Base-by-base conservation (phyloP, 2,113 vertebrate genomes). In the Labeo rohita region DNA sequence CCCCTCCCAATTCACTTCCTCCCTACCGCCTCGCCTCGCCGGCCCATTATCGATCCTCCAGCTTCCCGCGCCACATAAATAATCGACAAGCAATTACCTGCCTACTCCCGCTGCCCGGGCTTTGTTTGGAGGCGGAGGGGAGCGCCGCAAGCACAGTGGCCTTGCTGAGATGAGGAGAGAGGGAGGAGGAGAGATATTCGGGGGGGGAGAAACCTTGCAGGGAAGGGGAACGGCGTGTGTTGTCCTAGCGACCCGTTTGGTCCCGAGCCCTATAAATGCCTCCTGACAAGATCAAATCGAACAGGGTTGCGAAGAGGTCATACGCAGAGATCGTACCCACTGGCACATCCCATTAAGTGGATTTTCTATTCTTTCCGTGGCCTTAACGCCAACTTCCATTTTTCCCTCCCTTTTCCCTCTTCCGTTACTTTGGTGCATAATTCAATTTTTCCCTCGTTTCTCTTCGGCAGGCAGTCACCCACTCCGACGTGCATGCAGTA, bases 51-150 rank as follows among this genome's bases (percentile, higher is more conserved):
- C 94, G 95, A 96, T 95, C 90, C 94, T 94, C 91, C 93, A 94
- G 93, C 94, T 95, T 93, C 93, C 90, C 92, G 94, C 91, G 93
- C 94, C 94, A 96, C 95, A 96, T 96, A 96, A 95, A 96, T 95
- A 94, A 94, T 94, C 83, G 91, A 95, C 91, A 92, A 95, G 94
- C 95, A 96, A 96, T 96, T 95, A 95, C 93, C 93, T 94, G 94
- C 94, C 94, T 92, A 94, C 95, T 94, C 94, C 94, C 93, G 93
- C 94, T 94, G 95, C 93, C 94, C 91, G 80, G 92, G 93, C 94
- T 95, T 94, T 94, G 93, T 95, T 95, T 94, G 93, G 93, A 92
- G 94, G 95, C 68, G 82, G 85, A 85, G 81, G 86, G 81, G 81
- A 85, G 85, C 75, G 87, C 85, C 85, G 83, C 85, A 65, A 80